These are phyloP conservation scores for Pseudorectes ferrugineus DNA, from an alignment of 2,113 vertebrate species.

Conservation along the genomic window DNA sequence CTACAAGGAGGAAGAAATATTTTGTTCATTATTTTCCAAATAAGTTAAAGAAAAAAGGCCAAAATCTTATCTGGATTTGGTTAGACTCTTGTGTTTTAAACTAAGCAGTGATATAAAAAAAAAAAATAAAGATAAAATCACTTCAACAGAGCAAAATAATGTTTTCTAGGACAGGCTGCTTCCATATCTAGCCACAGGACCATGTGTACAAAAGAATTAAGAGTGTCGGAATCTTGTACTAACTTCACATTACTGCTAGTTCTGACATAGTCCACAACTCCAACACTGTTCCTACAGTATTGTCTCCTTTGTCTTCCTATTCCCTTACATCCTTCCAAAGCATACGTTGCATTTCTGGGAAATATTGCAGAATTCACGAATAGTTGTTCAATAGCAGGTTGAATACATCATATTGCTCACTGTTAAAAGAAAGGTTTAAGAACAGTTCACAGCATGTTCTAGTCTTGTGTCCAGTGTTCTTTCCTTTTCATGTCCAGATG, in stretches of 20 bases:
- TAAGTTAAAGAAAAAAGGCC: neutral
- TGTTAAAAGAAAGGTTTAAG: neutral
- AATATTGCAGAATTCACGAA: neutral
- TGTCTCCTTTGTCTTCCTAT: neutral
- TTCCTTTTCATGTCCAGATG: neutral
- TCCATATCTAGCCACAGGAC: neutral
- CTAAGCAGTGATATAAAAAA: neutral
- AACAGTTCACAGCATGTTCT: neutral
- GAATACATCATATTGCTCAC: neutral
- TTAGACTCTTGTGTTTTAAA: neutral
- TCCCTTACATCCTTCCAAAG: neutral
- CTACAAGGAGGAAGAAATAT: neutral
- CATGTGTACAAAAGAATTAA: neutral
- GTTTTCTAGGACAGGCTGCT: neutral
- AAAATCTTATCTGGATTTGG: neutral
- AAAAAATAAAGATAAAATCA: neutral
- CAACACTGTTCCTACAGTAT: neutral
- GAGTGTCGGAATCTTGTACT: neutral
- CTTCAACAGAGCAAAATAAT: neutral
- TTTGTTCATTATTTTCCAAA: neutral
- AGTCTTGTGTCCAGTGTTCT: neutral
- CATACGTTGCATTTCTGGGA: neutral
- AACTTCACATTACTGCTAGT: neutral
- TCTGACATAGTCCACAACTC: neutral
- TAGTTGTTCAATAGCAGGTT: neutral